Evolutionary conservation across 2,113 vertebrate genomes (phyloP).

Genomic region (Dasypus novemcinctus): DNA sequence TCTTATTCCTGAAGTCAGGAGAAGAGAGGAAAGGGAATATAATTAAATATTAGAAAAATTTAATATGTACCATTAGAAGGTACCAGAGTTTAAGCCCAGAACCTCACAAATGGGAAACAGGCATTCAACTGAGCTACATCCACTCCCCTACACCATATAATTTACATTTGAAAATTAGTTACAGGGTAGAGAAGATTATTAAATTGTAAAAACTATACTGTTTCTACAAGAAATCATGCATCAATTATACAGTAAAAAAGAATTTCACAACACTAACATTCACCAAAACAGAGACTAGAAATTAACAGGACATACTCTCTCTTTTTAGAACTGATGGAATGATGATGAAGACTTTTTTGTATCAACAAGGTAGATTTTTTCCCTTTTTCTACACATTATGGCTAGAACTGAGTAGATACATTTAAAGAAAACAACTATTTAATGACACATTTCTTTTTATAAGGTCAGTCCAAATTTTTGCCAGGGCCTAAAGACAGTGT

Average conservation of each 20-base stretch:
- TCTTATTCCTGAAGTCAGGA: background rate
- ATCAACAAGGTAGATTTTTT: background rate
- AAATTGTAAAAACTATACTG: constrained; percentile 29
- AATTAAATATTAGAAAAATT: background rate
- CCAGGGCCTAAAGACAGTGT: background rate
- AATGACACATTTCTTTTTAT: constrained; percentile 16
- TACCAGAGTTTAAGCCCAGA: too few relatives aligned
- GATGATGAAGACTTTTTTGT: background rate
- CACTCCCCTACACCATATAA: background rate
- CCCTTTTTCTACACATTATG: background rate
- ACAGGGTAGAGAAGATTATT: background rate
- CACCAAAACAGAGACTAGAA: constrained; percentile 64
- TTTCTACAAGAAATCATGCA: constrained; percentile 62
- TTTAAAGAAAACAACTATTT: constrained; percentile 1
- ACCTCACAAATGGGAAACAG: too few relatives aligned
- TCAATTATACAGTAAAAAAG: constrained; percentile 60
- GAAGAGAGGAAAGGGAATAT: background rate
- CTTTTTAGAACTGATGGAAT: constrained; percentile 60
- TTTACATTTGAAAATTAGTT: background rate
- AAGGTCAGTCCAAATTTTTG: background rate
- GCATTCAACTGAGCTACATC: too few relatives aligned
- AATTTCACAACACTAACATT: constrained; percentile 64
- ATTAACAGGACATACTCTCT: constrained; percentile 61
- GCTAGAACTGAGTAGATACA: constrained; percentile 22
- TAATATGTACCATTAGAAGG: background rate